Conservation (phyloP, 2,888 invertebrate species). For the Pteria penguin region DNA sequence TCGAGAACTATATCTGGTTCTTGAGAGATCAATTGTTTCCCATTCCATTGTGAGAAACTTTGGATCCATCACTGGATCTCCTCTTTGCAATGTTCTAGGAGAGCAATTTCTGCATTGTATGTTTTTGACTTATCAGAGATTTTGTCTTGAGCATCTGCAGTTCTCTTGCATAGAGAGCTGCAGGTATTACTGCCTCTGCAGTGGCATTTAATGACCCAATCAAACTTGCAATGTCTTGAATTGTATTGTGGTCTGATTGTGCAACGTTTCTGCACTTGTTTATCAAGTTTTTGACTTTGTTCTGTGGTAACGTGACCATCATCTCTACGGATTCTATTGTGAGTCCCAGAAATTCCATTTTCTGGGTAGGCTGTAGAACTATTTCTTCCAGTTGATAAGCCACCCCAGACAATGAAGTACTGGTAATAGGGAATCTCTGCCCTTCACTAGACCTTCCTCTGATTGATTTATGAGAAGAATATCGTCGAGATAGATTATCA, state of each 20-base stretch:
- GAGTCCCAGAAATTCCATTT: slow-evolving; percentile 29
- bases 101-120: neutral
- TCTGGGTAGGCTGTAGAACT: slow-evolving; percentile 10
- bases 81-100: neutral
- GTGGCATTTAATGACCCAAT: slow-evolving; percentile 13
- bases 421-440: neutral
- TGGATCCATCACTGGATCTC: neutral
- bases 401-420: slow-evolving; percentile 6
- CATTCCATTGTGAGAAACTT: neutral
- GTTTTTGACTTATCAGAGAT: neutral
- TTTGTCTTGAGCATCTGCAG: slow-evolving; percentile 12
- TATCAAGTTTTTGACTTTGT: slow-evolving; percentile 3
- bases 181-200: slow-evolving; percentile 2
- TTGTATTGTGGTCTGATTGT: neutral
- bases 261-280: slow-evolving; percentile 12
- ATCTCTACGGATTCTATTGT: slow-evolving; percentile 17
- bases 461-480: slow-evolving; percentile 17
- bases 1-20: neutral
- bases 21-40: neutral
- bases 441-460: neutral
- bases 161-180: neutral
- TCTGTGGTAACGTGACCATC: slow-evolving; percentile 8
- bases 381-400: slow-evolving; percentile 26
- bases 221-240: slow-evolving; percentile 5
- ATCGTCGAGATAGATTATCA: slow-evolving; percentile 31